Evolutionary conservation across 2,113 vertebrate genomes (phyloP), one percentile per base, ranked within the genome.

Genomic region (Crotophaga sulcirostris): DNA sequence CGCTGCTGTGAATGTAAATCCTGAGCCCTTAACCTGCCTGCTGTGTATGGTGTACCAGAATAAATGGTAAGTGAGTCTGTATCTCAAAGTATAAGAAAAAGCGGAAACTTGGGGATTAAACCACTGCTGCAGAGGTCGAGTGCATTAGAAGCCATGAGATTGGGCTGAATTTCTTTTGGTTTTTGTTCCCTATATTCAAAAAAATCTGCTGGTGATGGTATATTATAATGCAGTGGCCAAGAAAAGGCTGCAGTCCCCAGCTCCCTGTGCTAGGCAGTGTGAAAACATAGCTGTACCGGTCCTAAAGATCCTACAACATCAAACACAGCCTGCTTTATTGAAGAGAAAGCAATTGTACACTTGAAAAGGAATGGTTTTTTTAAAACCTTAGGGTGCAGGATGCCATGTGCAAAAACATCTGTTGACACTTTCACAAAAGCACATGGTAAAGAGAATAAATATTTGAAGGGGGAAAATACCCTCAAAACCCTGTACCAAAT

Each of bases 361-460:
- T 84, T 42, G 70, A 62, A 52, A 89, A 67, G 38, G 4, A 54
- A 49, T 56, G 78, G 47, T 56, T 15, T 66, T 63, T 19, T 9
- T 62, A 34, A 63, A 81, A 86, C 64, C 79, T 69, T 10, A 42
- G 47, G 72, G 76, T 34, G 88, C 63, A 38, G 59, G 34, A 83
- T 94, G 79, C 75, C 94, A 93, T 93, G 28, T 59, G 17, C 10
- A 94, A 88, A 59, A 88, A 88, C 70, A 83, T 69, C 95, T 83
- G n/a, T 18, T 60, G 78, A 68, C 49, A n/a, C 40, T 52, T 74
- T 8, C 67, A 73, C 79, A 87, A 40, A 84, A 77, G 45, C 60
- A 88, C 34, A 45, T 3, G 9, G 42, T 28, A 16, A 64, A 28
- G 25, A 21, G 45, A 83, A 14, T 23, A 80, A 82, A 90, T 67